A percentile compares a stretch with the other conserved stretches of the same genome.
Evolutionary conservation across 2,797 vertebrate genomes (phyloP).

Genomic region (Poecile montanus): DNA sequence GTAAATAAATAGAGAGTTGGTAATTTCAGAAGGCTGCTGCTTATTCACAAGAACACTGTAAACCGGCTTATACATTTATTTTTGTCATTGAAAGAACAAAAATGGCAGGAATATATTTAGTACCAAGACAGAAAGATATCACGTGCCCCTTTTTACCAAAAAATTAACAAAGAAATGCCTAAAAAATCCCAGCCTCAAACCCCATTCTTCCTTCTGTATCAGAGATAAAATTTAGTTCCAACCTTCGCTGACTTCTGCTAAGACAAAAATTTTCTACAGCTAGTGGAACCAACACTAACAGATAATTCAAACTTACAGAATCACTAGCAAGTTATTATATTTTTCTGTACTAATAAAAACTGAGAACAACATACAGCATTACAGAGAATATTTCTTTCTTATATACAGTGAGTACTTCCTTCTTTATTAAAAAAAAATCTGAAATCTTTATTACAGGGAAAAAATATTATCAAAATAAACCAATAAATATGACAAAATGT

Average conservation of each 20-base stretch:
- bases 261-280: not conserved
- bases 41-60: not conserved
- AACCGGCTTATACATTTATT: not conserved
- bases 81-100: not conserved
- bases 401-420: not conserved
- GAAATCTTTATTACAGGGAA: not conserved
- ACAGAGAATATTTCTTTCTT: not conserved
- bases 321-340: not conserved
- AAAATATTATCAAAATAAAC: not conserved
- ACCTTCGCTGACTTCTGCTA: not conserved
- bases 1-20: not conserved
- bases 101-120: not conserved
- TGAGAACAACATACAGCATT: not conserved
- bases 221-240: not conserved
- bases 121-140: not conserved
- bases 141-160: not conserved
- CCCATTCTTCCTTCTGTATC: not conserved
- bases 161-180: not conserved
- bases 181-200: not conserved
- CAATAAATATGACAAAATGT: not conserved
- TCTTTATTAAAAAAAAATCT: not conserved
- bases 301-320: not conserved
- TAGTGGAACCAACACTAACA: not conserved
- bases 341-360: not conserved
- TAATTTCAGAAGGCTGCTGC: not conserved